Percentiles rank a stretch among this genome's conserved stretches.
phyloP scores from a whole-genome alignment of 2,797 vertebrate species.

The Buphagus erythrorhynchus region DNA sequence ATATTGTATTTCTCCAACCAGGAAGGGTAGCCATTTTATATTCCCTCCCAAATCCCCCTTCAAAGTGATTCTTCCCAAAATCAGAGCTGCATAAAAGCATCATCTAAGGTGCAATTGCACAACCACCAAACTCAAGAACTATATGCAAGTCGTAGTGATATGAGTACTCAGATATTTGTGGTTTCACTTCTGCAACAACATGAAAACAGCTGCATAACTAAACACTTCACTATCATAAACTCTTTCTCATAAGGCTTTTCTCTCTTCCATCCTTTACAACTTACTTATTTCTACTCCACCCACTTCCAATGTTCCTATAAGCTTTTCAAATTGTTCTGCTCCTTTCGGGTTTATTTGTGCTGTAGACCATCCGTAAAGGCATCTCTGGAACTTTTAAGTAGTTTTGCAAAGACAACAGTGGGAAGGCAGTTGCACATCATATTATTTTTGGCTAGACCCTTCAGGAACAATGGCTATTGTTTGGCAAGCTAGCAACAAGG shows the following conservation, averaged over 20 bases:
- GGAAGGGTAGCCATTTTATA: not conserved
- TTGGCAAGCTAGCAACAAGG: not conserved
- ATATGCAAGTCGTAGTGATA: not conserved
- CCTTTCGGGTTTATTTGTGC: not conserved
- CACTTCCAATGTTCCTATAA: not conserved
- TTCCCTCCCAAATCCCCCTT: not conserved
- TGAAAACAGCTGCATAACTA: not conserved
- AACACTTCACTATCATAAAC: not conserved
- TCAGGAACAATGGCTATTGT: conserved; percentile 41
- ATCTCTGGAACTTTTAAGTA: conserved; percentile 10
- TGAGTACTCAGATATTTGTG: not conserved
- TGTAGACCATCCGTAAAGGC: not conserved
- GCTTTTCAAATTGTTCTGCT: not conserved
- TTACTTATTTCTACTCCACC: not conserved
- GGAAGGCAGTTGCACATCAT: not conserved
- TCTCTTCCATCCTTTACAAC: not conserved
- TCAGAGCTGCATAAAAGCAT: not conserved
- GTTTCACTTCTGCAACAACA: not conserved
- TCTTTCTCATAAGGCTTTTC: not conserved
- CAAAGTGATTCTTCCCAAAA: not conserved
- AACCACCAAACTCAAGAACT: not conserved
- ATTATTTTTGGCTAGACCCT: conserved; percentile 35
- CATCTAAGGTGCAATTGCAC: not conserved
- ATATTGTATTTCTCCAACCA: rapidly evolving
- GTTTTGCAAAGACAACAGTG: conserved; percentile 17